Evolutionary conservation across 1,140 invertebrate genomes (phyloP), one percentile per base, ranked within the genome.

Genomic region (Choristoneura fumiferana): DNA sequence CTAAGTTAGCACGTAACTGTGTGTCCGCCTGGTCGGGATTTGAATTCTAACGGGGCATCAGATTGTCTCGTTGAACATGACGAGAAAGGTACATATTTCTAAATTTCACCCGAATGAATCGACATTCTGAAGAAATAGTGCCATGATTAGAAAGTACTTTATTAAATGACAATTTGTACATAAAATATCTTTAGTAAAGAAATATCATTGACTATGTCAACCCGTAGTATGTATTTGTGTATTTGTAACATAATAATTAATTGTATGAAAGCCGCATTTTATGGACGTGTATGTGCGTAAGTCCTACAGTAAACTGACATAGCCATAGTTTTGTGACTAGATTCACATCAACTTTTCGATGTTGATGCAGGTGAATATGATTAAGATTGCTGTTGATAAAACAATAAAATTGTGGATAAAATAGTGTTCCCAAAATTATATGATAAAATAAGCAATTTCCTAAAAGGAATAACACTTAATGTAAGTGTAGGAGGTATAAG

Each of bases 101-200:
- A 69, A 60, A 73, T 69, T 73, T 69, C 61, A 67, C 58, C 57
- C 14, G 66, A 71, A 76, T 78, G 67, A 22, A 52, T 45, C 64
- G 69, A 64, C 71, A 76, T 84, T 84, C 69, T 78, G 71, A 83
- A 81, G 76, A 78, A 82, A 84, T 78, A 71, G 84, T 87, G 84
- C 84, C 84, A 87, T 87, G 69, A 60, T 55, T 80, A 73, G 59
- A 57, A 49, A 66, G 22, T 75, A 75, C 61, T 74, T 67, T 66
- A 62, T 73, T 70, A 43, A 78, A 79, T 73, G 77, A 65, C 73
- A 79, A 75, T 65, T 83, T 86, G 81, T 87, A 84, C 68, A 87
- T 80, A 84, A 69, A 67, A 69, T 76, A 73, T 78, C 78, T 80
- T 76, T 85, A 80, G 73, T 73, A 49, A 49, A n/a, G 58, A 77